Conservation (phyloP, 2,888 invertebrate species). For the Ophion slaviceki region DNA sequence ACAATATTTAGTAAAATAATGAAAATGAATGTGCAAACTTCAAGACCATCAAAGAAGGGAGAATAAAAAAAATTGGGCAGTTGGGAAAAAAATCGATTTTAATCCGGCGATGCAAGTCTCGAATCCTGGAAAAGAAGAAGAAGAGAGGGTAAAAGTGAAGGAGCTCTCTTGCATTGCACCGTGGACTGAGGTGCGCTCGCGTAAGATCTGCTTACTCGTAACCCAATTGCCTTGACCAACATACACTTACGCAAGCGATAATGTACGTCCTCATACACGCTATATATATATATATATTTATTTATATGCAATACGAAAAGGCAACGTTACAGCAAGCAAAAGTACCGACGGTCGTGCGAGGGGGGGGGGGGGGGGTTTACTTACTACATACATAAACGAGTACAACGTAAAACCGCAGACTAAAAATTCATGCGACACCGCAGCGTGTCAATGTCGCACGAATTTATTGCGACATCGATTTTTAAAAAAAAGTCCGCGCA, state of each 20-base stretch:
- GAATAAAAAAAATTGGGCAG: too few relatives aligned
- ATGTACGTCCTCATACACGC: conserved; percentile 33
- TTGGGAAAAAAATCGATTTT: too few relatives aligned
- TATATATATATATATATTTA: conserved; percentile 9
- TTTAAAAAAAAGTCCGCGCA: too few relatives aligned
- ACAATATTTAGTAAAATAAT: too few relatives aligned
- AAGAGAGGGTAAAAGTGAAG: conserved; percentile 23
- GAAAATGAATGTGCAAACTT: too few relatives aligned
- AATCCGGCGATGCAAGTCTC: too few relatives aligned
- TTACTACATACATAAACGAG: neutral
- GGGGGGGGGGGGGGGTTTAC: too few relatives aligned
- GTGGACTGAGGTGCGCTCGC: conserved; percentile 46
- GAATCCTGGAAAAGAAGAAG: neutral
- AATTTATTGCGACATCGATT: too few relatives aligned
- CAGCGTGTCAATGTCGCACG: neutral
- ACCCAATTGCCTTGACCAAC: conserved; percentile 82
- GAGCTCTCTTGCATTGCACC: conserved; percentile 57
- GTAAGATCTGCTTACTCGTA: conserved; percentile 68
- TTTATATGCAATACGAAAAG: conserved; percentile 22
- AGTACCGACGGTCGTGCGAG: too few relatives aligned
- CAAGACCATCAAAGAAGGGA: too few relatives aligned
- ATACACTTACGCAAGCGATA: conserved; percentile 72
- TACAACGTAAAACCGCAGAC: conserved; percentile 34
- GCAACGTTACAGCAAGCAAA: neutral
- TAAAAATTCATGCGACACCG: conserved; percentile 5